Percentiles rank a stretch among this genome's conserved stretches.
phyloP scores from a whole-genome alignment of 1,140 invertebrate species.

The Anastatus disparis region DNA sequence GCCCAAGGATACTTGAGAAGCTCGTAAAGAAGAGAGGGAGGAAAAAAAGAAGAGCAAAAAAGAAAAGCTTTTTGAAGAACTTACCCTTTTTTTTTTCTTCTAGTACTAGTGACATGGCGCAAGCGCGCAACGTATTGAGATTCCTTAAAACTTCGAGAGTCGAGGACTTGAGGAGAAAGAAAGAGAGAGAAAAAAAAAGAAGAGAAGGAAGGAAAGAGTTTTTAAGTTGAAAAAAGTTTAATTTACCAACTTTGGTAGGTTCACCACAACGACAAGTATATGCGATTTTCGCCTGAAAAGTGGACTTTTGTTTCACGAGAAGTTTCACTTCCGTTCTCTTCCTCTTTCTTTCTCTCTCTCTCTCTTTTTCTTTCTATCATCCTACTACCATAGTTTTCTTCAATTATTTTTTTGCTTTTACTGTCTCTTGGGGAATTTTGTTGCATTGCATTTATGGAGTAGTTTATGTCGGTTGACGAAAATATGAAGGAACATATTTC shows the following conservation, averaged over 20 bases:
- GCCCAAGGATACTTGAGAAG: neutral
- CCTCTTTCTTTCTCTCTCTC: constrained; percentile 1
- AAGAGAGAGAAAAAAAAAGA: constrained; percentile 10
- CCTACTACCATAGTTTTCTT: too few species aligned
- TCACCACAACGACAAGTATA: constrained; percentile 23
- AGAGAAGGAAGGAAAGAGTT: constrained; percentile 16
- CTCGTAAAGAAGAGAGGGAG: too few species aligned
- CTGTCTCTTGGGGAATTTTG: neutral
- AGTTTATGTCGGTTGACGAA: neutral
- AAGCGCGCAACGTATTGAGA: constrained; percentile 22
- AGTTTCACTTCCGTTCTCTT: constrained; percentile 19
- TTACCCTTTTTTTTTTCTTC: too few species aligned
- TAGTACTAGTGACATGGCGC: neutral
- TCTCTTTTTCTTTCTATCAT: neutral
- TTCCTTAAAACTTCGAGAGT: constrained; percentile 35
- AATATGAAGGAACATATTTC: neutral
- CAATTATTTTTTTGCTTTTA: constrained; percentile 1
- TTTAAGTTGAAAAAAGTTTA: constrained; percentile 35
- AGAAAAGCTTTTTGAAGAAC: constrained; percentile 14
- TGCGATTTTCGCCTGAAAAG: constrained; percentile 30
- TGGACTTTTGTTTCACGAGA: constrained; percentile 30
- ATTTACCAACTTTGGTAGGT: constrained; percentile 38
- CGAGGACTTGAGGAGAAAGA: neutral
- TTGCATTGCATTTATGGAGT: constrained; percentile 8
- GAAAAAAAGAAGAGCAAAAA: neutral